A percentile compares a stretch with the other conserved stretches of the same genome.
Conservation (phyloP, 2,888 invertebrate genomes). For the Tubulanus polymorphus region DNA sequence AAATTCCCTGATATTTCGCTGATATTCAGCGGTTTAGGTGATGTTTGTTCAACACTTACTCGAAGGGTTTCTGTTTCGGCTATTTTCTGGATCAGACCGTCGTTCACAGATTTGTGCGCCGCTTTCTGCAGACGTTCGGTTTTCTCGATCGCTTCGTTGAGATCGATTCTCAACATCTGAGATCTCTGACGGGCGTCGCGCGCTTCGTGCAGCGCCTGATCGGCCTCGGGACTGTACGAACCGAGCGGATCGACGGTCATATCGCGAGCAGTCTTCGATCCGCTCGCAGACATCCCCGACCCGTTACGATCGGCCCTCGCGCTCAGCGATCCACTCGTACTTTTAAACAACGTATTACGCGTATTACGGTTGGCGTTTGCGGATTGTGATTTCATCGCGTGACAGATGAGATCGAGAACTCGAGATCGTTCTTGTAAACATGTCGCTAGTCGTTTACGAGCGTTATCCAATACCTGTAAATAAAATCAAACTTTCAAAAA, state of each 20-base stretch:
- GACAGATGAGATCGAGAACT: conserved; percentile 49
- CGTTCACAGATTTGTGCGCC: conserved; percentile 49
- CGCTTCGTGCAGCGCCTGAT: conserved; percentile 42
- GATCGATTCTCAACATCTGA: conserved; percentile 38
- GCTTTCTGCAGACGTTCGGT: conserved; percentile 41
- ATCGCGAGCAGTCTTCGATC: not conserved
- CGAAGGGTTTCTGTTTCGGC: conserved; percentile 49
- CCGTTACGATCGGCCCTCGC: not conserved
- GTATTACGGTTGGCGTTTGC: too few relatives aligned
- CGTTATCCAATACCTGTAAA: conserved; percentile 37
- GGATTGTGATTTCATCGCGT: conserved; percentile 34
- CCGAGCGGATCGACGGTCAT: conserved; percentile 39
- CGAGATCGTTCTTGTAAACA: conserved; percentile 46
- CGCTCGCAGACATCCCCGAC: not conserved
- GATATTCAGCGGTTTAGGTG: too few relatives aligned
- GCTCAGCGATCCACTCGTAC: too few relatives aligned
- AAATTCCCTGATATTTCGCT: too few relatives aligned
- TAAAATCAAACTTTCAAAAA: not conserved
- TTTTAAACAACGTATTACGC: not conserved
- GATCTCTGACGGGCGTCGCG: conserved; percentile 34
- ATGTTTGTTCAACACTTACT: too few relatives aligned
- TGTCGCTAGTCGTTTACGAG: conserved; percentile 41
- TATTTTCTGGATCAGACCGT: conserved; percentile 47
- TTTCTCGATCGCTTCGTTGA: conserved; percentile 35
- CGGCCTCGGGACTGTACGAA: conserved; percentile 47